phyloP scores from a whole-genome alignment of 1,140 invertebrate species.

The Neoseiulus cucumeris region DNA sequence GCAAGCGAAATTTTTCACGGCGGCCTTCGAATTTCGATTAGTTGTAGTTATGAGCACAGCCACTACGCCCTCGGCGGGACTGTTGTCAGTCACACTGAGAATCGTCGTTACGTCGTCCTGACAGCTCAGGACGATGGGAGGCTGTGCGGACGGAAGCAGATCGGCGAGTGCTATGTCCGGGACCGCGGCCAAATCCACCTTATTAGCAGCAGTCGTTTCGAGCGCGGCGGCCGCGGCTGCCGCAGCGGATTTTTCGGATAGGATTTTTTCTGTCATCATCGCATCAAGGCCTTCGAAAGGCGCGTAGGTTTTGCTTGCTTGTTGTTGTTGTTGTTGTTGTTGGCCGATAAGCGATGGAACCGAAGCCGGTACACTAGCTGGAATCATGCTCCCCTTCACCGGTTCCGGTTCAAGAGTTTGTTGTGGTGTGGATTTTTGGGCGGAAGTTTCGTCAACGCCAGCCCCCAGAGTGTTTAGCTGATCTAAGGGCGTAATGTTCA shows the following conservation, averaged over 20 bases:
- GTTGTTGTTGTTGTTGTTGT: too few relatives aligned
- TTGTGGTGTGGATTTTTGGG: not conserved
- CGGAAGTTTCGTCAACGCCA: not conserved
- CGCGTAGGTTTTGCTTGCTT: not conserved
- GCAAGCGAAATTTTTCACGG: not conserved
- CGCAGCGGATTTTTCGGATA: not conserved
- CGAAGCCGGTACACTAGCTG: not conserved
- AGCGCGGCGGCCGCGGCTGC: too few relatives aligned
- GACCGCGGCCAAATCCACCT: not conserved
- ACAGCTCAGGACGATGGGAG: not conserved
- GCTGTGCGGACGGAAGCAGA: not conserved
- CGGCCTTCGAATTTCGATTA: constrained; percentile 1
- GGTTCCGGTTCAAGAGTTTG: not conserved
- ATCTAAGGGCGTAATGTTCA: not conserved
- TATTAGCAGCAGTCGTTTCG: too few relatives aligned
- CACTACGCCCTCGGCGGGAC: not conserved
- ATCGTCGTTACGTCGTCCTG: constrained; percentile 5
- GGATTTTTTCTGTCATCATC: not conserved
- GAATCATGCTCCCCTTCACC: not conserved
- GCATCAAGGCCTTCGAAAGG: constrained; percentile 1
- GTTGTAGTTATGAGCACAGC: not conserved
- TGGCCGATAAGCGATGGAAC: not conserved
- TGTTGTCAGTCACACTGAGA: not conserved
- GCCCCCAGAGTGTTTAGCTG: not conserved
- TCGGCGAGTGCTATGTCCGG: not conserved